These are phyloP conservation scores for Amazona ochrocephala DNA, from an alignment of 2,797 vertebrate genomes.

Conservation along the genomic window DNA sequence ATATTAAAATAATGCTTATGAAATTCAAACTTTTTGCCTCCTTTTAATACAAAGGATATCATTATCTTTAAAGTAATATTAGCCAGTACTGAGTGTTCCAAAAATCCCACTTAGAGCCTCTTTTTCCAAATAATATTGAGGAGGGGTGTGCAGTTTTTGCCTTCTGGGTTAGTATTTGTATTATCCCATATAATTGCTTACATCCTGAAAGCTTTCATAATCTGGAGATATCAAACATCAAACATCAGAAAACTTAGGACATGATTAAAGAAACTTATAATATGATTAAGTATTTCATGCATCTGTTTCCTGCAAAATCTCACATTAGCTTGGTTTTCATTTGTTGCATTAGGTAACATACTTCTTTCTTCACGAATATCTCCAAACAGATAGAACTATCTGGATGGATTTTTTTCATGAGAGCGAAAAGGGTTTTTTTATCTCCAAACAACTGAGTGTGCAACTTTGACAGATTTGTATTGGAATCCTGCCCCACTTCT, in stretches of 20 bases:
- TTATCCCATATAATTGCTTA: neutral
- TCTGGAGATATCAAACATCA: neutral
- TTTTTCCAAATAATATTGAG: neutral
- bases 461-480: neutral
- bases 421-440: neutral
- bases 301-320: neutral
- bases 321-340: neutral
- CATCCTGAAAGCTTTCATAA: neutral
- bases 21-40: neutral
- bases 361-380: neutral
- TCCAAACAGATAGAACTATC: neutral
- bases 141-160: neutral
- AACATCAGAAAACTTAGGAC: neutral
- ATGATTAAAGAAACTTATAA: neutral
- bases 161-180: neutral
- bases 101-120: neutral
- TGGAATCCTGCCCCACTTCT: constrained; percentile 27
- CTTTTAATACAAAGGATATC: neutral
- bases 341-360: neutral
- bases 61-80: neutral
- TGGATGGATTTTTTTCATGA: neutral
- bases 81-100: neutral
- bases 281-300: neutral
- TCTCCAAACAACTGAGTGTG: neutral
- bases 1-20: neutral